These are phyloP conservation scores for Acanthochromis polyacanthus DNA, from an alignment of 2,113 vertebrate species.

Conservation along the genomic window DNA sequence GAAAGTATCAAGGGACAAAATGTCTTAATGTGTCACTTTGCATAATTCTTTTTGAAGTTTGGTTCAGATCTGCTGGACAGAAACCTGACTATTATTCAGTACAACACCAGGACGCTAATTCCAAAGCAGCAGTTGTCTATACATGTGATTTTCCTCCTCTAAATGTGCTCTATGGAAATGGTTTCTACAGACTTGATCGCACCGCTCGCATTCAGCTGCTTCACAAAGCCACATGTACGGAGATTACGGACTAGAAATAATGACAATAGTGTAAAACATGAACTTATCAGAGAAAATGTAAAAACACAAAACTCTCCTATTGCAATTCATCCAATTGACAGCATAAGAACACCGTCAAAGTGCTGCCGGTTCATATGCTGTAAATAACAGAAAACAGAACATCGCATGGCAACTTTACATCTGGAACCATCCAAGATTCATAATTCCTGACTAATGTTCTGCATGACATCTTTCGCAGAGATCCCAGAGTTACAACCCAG, in stretches of 20 bases:
- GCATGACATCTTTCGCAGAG: background rate
- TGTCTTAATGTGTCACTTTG: no score
- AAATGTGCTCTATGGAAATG: no score
- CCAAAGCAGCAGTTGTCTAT: background rate
- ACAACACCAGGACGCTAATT: background rate
- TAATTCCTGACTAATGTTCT: background rate
- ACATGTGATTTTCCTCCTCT: no score
- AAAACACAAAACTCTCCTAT: background rate
- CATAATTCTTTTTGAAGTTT: no score
- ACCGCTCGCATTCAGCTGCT: no score
- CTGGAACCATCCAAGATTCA: background rate
- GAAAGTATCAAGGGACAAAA: no score
- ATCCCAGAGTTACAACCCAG: background rate
- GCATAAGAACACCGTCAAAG: background rate
- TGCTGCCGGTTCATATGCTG: no score
- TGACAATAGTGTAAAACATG: no score
- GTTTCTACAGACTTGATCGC: no score
- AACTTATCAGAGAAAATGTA: background rate
- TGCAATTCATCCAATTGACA: background rate
- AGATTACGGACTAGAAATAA: no score
- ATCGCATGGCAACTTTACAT: background rate
- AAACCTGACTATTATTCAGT: background rate
- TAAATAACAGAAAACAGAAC: background rate
- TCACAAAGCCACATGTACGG: no score
- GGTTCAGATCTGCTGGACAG: no score